Evolutionary conservation across 2,113 vertebrate species (phyloP).

Genomic region (Onychorhynchus coronatus): DNA sequence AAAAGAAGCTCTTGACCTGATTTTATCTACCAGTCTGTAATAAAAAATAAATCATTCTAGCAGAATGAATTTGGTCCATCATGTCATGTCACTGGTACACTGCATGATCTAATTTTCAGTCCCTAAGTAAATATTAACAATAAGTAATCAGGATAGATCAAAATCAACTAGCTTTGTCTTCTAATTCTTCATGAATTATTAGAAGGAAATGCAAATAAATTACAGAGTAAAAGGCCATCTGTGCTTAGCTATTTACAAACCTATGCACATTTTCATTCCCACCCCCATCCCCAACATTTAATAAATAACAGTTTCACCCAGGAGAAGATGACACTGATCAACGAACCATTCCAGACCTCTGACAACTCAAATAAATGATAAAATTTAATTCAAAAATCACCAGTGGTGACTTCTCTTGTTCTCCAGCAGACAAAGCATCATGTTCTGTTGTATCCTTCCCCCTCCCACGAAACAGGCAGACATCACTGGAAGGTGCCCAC

Average conservation of each 20-base stretch:
- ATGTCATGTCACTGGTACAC: background rate
- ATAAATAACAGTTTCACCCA: background rate
- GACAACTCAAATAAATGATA: background rate
- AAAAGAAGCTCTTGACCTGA: constrained; percentile 35
- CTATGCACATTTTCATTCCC: background rate
- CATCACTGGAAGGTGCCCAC: background rate
- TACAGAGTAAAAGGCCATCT: background rate
- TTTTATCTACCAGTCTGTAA: background rate
- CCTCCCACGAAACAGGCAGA: background rate
- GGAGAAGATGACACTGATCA: background rate
- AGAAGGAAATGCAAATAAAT: constrained; percentile 27
- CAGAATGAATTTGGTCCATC: background rate
- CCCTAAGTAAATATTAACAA: constrained; percentile 1
- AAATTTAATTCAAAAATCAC: background rate
- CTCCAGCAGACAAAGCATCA: background rate
- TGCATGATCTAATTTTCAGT: constrained; percentile 27
- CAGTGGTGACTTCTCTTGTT: background rate
- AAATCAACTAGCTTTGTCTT: constrained; percentile 21
- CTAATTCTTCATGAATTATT: constrained; percentile 17
- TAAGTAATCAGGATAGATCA: background rate
- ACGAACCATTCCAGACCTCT: background rate
- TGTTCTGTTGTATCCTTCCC: background rate
- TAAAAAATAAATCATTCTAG: background rate
- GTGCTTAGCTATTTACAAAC: background rate
- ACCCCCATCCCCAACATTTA: background rate